Conservation (phyloP, 92 coral and sea anemone genomes). For the Umimayanthus kanabou region DNA sequence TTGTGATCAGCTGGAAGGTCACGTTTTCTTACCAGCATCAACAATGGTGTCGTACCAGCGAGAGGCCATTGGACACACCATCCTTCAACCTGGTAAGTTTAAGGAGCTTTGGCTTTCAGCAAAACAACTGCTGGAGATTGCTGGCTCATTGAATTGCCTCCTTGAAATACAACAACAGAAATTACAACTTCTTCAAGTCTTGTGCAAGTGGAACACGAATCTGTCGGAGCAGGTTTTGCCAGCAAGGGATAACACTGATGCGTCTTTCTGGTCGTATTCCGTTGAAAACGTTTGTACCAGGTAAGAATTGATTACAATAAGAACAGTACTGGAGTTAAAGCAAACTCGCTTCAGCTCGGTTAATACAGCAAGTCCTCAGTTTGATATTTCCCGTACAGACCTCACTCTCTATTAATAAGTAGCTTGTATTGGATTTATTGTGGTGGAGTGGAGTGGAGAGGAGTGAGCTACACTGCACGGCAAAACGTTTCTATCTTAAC, state of each 20-base stretch:
- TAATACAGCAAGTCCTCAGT: no score
- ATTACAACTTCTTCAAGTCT: constrained; percentile 31
- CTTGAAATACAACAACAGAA: constrained; percentile 41
- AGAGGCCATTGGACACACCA: constrained; percentile 38
- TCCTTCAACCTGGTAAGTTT: constrained; percentile 35
- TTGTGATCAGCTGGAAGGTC: constrained; percentile 33
- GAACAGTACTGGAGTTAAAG: background rate
- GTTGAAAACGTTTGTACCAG: background rate
- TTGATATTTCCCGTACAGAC: no score
- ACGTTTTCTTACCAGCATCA: constrained; percentile 30
- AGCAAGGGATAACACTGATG: background rate
- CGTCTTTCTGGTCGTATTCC: background rate
- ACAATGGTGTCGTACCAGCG: constrained; percentile 47
- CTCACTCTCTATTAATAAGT: no score
- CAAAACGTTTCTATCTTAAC: no score
- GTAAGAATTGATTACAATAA: background rate
- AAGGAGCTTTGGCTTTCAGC: constrained; percentile 38
- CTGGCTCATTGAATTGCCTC: constrained; percentile 39
- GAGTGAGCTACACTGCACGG: no score
- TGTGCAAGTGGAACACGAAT: constrained; percentile 21
- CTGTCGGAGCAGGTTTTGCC: background rate
- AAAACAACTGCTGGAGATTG: constrained; percentile 20
- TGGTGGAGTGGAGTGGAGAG: no score
- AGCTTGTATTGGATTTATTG: no score
- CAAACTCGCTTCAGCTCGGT: no score